These are phyloP conservation scores for Apamea crenata DNA, from an alignment of 2,888 invertebrate genomes.

Conservation along the genomic window DNA sequence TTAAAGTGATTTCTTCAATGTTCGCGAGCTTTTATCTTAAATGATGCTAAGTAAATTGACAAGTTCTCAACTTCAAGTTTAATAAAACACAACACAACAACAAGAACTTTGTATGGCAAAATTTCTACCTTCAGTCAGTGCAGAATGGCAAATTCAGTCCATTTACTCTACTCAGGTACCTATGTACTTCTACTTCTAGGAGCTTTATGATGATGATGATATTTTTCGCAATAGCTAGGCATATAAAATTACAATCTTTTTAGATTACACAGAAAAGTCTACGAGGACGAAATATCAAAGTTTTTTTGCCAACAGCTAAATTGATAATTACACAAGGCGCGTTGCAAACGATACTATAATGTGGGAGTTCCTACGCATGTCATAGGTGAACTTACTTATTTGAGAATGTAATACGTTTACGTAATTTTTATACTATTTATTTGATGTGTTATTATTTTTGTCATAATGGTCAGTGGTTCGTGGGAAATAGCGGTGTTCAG, in stretches of 20 bases:
- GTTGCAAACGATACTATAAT: slow-evolving; percentile 76
- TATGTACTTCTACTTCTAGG: background rate
- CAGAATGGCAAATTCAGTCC: too few relatives aligned
- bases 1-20: too few relatives aligned
- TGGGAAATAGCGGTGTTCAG: slow-evolving; percentile 28
- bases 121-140: too few relatives aligned
- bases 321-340: slow-evolving; percentile 41
- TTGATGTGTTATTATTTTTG: slow-evolving; percentile 18
- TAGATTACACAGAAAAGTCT: slow-evolving; percentile 28
- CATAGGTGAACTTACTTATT: slow-evolving; percentile 75
- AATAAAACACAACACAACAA: too few relatives aligned
- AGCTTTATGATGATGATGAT: slow-evolving; percentile 19
- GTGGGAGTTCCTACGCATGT: slow-evolving; percentile 75
- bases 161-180: background rate
- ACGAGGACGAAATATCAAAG: slow-evolving; percentile 26
- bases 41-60: too few relatives aligned
- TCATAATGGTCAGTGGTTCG: slow-evolving; percentile 4
- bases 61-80: too few relatives aligned
- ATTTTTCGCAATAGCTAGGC: slow-evolving; percentile 33
- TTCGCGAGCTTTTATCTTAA: too few relatives aligned
- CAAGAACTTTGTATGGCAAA: too few relatives aligned
- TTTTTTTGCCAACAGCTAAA: slow-evolving; percentile 23
- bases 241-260: slow-evolving; percentile 33
- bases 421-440: slow-evolving; percentile 33
- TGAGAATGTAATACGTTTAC: slow-evolving; percentile 41